Conservation (phyloP, 2,888 invertebrate genomes). For the Caenorhabditis sp. region DNA sequence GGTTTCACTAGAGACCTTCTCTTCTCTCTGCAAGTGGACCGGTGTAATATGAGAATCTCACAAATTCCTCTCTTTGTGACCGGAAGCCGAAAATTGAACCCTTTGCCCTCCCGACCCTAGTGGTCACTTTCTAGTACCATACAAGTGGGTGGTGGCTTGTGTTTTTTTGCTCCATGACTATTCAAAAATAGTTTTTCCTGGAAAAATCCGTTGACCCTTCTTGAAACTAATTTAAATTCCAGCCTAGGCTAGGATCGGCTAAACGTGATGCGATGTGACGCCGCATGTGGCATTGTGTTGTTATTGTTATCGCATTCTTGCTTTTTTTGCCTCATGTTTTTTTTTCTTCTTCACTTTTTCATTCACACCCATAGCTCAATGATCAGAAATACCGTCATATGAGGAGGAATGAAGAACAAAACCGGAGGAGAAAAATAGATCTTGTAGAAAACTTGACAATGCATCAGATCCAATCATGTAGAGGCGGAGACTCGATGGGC, state of each 20-base stretch:
- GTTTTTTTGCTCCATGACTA: constrained; percentile 4
- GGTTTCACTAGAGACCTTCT: not conserved
- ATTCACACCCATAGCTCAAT: constrained; percentile 34
- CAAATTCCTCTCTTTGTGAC: constrained; percentile 59
- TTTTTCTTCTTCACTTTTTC: constrained; percentile 18
- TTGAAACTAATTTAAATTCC: constrained; percentile 35
- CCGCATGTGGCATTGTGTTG: constrained; percentile 38
- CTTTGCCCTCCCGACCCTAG: constrained; percentile 8
- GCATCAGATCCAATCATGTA: not conserved
- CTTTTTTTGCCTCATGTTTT: constrained; percentile 23
- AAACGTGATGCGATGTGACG: constrained; percentile 29
- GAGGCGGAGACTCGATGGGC: no score
- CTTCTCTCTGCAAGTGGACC: constrained; percentile 20
- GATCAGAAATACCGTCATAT: constrained; percentile 46
- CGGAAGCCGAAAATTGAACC: constrained; percentile 63
- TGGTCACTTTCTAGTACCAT: constrained; percentile 30
- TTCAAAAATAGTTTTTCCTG: not conserved
- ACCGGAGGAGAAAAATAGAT: not conserved
- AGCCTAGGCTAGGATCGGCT: constrained; percentile 11
- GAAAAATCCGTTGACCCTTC: not conserved
- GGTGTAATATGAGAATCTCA: constrained; percentile 59
- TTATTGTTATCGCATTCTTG: constrained; percentile 50
- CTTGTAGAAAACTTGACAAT: not conserved
- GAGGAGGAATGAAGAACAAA: not conserved
- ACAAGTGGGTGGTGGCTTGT: constrained; percentile 7